Evolutionary conservation across 2,113 vertebrate genomes (phyloP).

Genomic region (Murina feae): DNA sequence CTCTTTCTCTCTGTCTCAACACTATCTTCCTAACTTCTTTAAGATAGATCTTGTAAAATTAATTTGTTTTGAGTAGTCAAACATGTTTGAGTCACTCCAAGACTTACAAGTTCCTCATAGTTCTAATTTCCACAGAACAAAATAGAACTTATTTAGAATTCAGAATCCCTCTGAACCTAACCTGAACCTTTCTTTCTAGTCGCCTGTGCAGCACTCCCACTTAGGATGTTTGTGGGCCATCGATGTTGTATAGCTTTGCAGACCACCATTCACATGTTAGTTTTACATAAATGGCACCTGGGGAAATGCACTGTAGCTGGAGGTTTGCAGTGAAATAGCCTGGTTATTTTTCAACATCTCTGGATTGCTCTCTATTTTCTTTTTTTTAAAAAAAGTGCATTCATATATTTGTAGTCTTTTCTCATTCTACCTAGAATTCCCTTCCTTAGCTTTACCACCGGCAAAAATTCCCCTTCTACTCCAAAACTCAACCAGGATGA

Average conservation of each 20-base stretch:
- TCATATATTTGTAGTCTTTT: not conserved
- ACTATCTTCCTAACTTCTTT: not conserved
- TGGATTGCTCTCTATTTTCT: not conserved
- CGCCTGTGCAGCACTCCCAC: not conserved
- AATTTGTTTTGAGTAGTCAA: not conserved
- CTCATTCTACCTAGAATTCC: not conserved
- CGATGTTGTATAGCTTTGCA: fast-evolving
- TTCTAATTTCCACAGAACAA: not conserved
- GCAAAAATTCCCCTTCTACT: not conserved
- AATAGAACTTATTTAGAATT: not conserved
- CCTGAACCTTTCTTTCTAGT: not conserved
- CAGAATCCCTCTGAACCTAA: not conserved
- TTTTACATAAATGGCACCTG: not conserved
- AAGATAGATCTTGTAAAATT: not conserved
- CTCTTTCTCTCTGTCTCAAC: not conserved
- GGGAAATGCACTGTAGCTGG: not conserved
- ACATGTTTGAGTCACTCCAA: not conserved
- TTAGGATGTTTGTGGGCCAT: not conserved
- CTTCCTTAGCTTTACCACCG: not conserved
- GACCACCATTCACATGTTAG: not conserved
- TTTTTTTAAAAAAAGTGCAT: not conserved
- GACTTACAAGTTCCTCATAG: not conserved
- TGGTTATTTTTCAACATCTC: not conserved
- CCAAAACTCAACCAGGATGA: not conserved
- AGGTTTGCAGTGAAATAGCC: not conserved